Evolutionary conservation across 35 echinoderm and acorn worm genomes (phyloP).

Genomic region (Apostichopus japonicus): DNA sequence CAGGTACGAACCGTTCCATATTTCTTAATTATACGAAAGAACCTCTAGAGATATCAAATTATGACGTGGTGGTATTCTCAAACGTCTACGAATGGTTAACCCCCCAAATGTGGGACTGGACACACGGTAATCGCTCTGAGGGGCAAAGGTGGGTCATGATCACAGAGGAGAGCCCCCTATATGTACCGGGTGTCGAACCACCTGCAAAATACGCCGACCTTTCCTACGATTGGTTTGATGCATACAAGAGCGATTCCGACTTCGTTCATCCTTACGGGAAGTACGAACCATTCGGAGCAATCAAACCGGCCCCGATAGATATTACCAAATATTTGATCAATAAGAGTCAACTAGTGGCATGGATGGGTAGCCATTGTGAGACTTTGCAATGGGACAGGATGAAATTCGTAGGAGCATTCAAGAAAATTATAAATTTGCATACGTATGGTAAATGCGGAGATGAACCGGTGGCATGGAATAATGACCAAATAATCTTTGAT

Average conservation of each 20-base stretch:
- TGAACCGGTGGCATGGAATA: constrained; percentile 20
- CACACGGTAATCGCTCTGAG: neutral
- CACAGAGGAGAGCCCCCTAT: constrained; percentile 48
- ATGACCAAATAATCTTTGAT: constrained; percentile 15
- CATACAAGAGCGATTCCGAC: constrained; percentile 52
- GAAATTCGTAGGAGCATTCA: constrained; percentile 20
- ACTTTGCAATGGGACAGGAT: constrained; percentile 50
- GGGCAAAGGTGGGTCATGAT: constrained; percentile 59
- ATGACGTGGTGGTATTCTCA: constrained; percentile 42
- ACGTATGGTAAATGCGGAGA: constrained; percentile 46
- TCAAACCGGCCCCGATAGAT: neutral
- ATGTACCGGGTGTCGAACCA: constrained; percentile 49
- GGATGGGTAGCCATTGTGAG: constrained; percentile 59
- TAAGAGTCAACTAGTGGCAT: constrained; percentile 20
- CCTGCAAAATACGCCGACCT: neutral
- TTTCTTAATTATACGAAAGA: constrained; percentile 34
- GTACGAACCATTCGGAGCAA: constrained; percentile 4
- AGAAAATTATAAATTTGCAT: neutral
- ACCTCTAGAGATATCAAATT: neutral
- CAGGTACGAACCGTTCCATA: neutral
- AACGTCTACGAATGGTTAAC: constrained; percentile 51
- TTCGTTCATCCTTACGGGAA: constrained; percentile 39
- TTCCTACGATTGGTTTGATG: constrained; percentile 52
- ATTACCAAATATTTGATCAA: constrained; percentile 23
- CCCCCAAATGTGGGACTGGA: constrained; percentile 40